A percentile compares a stretch with the other conserved stretches of the same genome.
phyloP scores from a whole-genome alignment of 1,140 invertebrate genomes.

The Tribolium madens region DNA sequence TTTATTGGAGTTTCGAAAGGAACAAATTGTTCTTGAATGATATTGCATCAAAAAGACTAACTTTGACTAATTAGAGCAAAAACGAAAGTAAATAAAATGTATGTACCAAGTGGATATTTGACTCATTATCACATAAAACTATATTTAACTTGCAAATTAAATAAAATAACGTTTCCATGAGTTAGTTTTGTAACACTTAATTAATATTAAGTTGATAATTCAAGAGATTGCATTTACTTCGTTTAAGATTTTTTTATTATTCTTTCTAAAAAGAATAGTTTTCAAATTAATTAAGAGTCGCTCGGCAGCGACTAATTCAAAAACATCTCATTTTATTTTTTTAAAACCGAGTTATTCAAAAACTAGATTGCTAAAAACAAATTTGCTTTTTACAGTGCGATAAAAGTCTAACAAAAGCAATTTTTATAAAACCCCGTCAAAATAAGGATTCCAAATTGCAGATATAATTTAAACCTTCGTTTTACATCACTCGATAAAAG shows the following conservation, averaged over 20 bases:
- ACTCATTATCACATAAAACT: slow-evolving; percentile 41
- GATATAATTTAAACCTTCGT: background rate
- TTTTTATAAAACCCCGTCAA: background rate
- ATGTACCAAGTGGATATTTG: slow-evolving; percentile 11
- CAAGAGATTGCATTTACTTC: background rate
- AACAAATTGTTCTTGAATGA: slow-evolving; percentile 26
- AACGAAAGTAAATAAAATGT: slow-evolving; percentile 12
- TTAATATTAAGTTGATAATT: background rate
- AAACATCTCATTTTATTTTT: background rate
- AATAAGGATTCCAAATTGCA: background rate
- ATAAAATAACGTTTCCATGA: slow-evolving; percentile 38
- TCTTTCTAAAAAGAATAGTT: too few relatives aligned
- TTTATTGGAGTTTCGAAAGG: background rate
- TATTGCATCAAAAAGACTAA: background rate
- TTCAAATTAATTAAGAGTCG: too few relatives aligned
- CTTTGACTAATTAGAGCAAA: slow-evolving; percentile 15
- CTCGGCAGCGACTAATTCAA: too few relatives aligned
- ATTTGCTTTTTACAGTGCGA: background rate
- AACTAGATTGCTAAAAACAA: background rate
- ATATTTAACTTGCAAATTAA: slow-evolving; percentile 43
- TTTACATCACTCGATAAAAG: background rate
- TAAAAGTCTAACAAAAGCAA: background rate
- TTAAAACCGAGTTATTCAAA: background rate
- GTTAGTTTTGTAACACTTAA: background rate
- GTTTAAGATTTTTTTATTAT: too few relatives aligned